Evolutionary conservation across 2,797 vertebrate genomes (phyloP), one percentile per base, ranked within the genome.

Genomic region (Ciconia nigra): DNA sequence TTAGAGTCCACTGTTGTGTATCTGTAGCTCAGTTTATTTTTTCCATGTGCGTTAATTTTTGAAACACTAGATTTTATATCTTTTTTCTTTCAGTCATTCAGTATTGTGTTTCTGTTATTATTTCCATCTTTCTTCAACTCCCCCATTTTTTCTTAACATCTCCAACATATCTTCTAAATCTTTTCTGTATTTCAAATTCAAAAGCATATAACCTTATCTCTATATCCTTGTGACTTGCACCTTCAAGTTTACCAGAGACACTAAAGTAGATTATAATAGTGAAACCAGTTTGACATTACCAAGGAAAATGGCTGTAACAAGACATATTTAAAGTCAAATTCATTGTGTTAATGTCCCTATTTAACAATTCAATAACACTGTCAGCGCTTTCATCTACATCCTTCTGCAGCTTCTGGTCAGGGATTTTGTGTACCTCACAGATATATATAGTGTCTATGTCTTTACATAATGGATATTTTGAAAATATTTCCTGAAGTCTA

Each of bases 321-420:
- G 65, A 72, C 25, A 20, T 35, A 94, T 67, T 95, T 95, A 62
- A 96, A 95, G n/a, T 91, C 41, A 95, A 90, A 95, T 57, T 88
- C 25, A 35, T 26, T 71, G 44, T 31, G 16, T 73, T 90, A 73
- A 79, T 87, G 86, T 93, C 61, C 39, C 29, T 61, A 28, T 92
- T 90, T 91, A 92, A 96, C 76, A 90, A 62, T 78, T 42, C 47
- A 88, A 28, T 57, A 87, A 25, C 39, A 54, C 35, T 72, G 13
- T 35, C 87, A 70, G 22, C 72, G 44, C 65, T 90, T 84, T 93
- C 84, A 87, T 62, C 74, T 93, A 37, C 84, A 89, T 28, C 67
- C 19, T 63, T 87, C 76, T 58, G 70, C 35, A 76, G 39, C 71
- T 97, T 54, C 72, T 66, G 44, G 17, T 57, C 54, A 92, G 58